These are phyloP conservation scores for Psilopogon haemacephalus DNA, from an alignment of 2,113 vertebrate genomes.

Conservation along the genomic window DNA sequence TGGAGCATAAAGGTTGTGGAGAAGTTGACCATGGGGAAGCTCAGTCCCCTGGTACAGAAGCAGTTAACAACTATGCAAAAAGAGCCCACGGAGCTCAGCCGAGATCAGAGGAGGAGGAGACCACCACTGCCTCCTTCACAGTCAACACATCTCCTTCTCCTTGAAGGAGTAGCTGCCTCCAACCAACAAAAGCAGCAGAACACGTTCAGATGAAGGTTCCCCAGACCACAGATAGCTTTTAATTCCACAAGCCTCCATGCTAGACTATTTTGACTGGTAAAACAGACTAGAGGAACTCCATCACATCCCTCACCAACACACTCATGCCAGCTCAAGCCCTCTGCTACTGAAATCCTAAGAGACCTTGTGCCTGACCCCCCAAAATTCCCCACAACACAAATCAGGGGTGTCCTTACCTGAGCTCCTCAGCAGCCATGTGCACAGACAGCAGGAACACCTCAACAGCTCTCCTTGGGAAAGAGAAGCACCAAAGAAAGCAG, in stretches of 20 bases:
- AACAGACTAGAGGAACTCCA: neutral
- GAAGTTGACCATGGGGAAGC: neutral
- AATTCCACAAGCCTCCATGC: neutral
- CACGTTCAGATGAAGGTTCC: neutral
- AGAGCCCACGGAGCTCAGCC: neutral
- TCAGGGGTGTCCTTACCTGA: neutral
- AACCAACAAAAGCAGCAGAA: neutral
- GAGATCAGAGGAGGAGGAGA: neutral
- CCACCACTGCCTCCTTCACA: neutral
- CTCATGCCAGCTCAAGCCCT: neutral
- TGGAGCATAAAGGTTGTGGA: accelerated
- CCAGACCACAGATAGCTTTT: neutral
- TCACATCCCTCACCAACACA: neutral
- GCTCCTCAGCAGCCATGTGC: accelerated
- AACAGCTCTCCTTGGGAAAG: neutral
- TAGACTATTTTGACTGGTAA: neutral
- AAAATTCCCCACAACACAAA: neutral
- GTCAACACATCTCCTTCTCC: neutral
- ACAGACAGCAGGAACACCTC: accelerated
- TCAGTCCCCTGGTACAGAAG: neutral
- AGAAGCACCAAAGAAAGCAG: neutral
- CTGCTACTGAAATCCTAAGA: neutral
- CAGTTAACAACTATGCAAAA: neutral
- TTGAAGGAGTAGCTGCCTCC: neutral
- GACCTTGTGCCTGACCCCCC: accelerated